Evolutionary conservation across 2,888 invertebrate species (phyloP).

Genomic region (Andricus quercusramuli): DNA sequence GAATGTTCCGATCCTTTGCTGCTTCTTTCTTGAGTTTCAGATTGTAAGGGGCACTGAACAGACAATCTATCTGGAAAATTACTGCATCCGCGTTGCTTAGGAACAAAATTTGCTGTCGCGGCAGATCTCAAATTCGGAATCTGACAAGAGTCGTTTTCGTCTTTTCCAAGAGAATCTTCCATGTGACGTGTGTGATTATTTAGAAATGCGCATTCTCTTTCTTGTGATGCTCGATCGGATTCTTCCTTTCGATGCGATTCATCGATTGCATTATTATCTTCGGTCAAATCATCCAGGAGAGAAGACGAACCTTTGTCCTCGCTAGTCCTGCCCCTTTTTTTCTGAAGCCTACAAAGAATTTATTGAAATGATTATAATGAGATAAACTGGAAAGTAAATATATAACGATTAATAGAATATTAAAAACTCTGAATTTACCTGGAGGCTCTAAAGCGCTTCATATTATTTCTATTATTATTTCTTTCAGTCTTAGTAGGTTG

Average conservation of each 20-base stretch:
- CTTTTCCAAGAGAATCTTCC: constrained; percentile 59
- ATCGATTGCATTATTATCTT: constrained; percentile 59
- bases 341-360: constrained; percentile 67
- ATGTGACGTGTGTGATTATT: constrained; percentile 64
- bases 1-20: constrained; percentile 24
- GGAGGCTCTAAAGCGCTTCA: constrained; percentile 73
- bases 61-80: constrained; percentile 29
- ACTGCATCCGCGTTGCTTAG: constrained; percentile 21
- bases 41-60: constrained; percentile 12
- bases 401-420: neutral
- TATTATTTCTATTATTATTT: constrained; percentile 64
- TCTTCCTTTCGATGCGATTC: constrained; percentile 70
- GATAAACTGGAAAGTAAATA: neutral
- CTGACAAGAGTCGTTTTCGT: constrained; percentile 54
- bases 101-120: constrained; percentile 36
- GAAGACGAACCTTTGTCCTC: constrained; percentile 36
- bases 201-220: constrained; percentile 66
- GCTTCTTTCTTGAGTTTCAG: constrained; percentile 16
- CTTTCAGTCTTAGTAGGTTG: constrained; percentile 69
- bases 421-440: constrained; percentile 62
- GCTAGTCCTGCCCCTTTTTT: constrained; percentile 47
- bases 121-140: constrained; percentile 51
- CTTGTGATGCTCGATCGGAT: constrained; percentile 65
- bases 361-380: constrained; percentile 1
- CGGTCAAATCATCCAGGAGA: constrained; percentile 29